Evolutionary conservation across 1,140 invertebrate species (phyloP), one percentile per base, ranked within the genome.

Genomic region (Drosophila sturtevanti): DNA sequence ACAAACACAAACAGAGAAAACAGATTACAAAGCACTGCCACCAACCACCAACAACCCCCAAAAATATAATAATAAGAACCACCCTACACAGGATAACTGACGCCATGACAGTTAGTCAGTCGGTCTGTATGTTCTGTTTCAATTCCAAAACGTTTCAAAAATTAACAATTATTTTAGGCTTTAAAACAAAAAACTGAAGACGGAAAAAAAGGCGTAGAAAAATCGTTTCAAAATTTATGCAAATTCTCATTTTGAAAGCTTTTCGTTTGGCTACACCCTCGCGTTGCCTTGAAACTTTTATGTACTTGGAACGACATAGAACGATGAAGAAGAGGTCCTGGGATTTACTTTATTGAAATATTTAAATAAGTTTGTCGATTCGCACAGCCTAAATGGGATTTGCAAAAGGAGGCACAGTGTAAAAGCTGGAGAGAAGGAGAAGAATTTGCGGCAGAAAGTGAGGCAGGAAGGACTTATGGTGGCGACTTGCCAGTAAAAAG

Each of bases 301-400:
- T 48, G 18, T 48, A 48, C 41, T 48, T 21, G 6, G n/a, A n/a
- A n/a, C 27, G 6, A 18, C 41, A 48, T 21, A 16, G 22, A 11
- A 52, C 27, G 38, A 38, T 21, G 38, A 38, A 14, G 55, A 31
- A 14, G 22, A 22, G 27, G 55, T 48, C 41, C 27, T 31, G 54
- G 87, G 87, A 90, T 90, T 90, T 90, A 78, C 84, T 90, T 90
- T 90, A 90, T 90, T 90, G 87, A 90, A 90, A 90, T 90, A 90
- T 90, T 90, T 81, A 90, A 90, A 90, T 90, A 87, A 90, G 87
- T 89, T 90, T 90, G 87, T 81, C 87, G 89, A 90, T 90, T 79
- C 72, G 86, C 75, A 85, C 75, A 78, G 87, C 87, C 87, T 90
- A 90, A 90, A 87, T 90, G 89, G 85, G 82, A 87, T 90, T 90